Percentiles rank a stretch among this genome's conserved stretches.
These are phyloP conservation scores for Drosophila austrosaltans DNA, from an alignment of 2,888 invertebrate genomes.

Conservation along the genomic window DNA sequence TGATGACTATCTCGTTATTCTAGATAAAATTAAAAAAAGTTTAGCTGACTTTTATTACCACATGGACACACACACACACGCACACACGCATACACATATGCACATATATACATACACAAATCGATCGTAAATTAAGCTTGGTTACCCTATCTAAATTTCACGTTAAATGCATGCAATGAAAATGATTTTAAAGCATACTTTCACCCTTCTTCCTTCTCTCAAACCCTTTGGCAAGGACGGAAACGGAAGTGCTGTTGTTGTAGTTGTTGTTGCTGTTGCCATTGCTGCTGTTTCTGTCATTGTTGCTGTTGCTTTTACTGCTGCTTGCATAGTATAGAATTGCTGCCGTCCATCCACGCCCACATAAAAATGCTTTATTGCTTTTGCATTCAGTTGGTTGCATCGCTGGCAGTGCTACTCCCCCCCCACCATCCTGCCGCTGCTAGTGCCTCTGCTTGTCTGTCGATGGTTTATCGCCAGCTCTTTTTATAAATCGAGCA, in stretches of 20 bases:
- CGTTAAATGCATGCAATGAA: conserved; percentile 29
- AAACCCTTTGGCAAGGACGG: conserved; percentile 23
- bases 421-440: not conserved
- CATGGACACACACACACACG: not conserved
- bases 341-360: conserved; percentile 1
- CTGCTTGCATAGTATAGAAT: conserved; percentile 7
- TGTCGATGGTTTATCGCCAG: conserved; percentile 43
- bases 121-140: conserved; percentile 39
- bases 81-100: not conserved
- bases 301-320: conserved; percentile 6
- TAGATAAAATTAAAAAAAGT: conserved; percentile 14
- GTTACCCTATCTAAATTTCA: conserved; percentile 12
- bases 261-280: conserved; percentile 11
- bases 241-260: conserved; percentile 47
- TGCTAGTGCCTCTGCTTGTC: conserved; percentile 20
- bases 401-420: not conserved
- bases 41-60: conserved; percentile 6
- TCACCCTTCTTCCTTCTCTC: not conserved
- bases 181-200: conserved; percentile 32
- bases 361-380: conserved; percentile 49
- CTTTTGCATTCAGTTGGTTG: conserved; percentile 28
- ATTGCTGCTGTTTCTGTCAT: not conserved
- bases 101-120: conserved; percentile 12
- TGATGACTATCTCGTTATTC: not conserved
- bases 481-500: conserved; percentile 51